Conservation (phyloP, 2,888 invertebrate species). For the Dilophus febrilis region DNA sequence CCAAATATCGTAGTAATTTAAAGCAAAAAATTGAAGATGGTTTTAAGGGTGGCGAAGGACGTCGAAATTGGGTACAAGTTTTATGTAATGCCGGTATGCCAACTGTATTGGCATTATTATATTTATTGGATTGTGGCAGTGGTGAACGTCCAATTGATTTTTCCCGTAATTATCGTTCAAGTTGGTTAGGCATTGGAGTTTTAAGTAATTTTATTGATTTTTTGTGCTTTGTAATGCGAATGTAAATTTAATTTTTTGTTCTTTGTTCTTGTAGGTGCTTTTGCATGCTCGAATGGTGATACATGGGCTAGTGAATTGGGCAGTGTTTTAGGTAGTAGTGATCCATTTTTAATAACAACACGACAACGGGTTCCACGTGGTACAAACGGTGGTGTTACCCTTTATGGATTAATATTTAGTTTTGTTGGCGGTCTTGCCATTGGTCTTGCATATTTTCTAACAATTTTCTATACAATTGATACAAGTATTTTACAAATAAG, state of each 20-base stretch:
- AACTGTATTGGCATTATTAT: conserved; percentile 55
- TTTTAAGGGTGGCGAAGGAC: conserved; percentile 68
- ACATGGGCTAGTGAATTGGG: conserved; percentile 86
- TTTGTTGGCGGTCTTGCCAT: conserved; percentile 36
- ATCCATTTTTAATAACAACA: conserved; percentile 60
- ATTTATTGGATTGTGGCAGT: conserved; percentile 61
- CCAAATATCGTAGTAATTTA: conserved; percentile 49
- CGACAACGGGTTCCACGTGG: conserved; percentile 62
- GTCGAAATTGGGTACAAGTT: conserved; percentile 79
- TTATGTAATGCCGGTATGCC: conserved; percentile 81
- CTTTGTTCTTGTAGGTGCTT: conserved; percentile 6
- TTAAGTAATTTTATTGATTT: conserved; percentile 35
- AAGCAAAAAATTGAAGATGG: conserved; percentile 57
- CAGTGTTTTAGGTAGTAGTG: conserved; percentile 45
- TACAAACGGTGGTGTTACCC: conserved; percentile 75
- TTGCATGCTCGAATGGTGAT: conserved; percentile 45
- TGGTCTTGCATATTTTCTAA: conserved; percentile 53
- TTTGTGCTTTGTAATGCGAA: not conserved
- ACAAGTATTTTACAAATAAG: conserved; percentile 35
- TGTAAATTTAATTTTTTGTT: not conserved
- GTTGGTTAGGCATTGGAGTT: conserved; percentile 67
- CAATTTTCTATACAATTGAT: conserved; percentile 45
- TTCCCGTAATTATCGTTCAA: conserved; percentile 50
- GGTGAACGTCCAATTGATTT: conserved; percentile 68
- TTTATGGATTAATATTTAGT: conserved; percentile 37